A percentile compares a stretch with the other conserved stretches of the same genome.
phyloP scores from a whole-genome alignment of 2,797 vertebrate species.

The Falco naumanni region DNA sequence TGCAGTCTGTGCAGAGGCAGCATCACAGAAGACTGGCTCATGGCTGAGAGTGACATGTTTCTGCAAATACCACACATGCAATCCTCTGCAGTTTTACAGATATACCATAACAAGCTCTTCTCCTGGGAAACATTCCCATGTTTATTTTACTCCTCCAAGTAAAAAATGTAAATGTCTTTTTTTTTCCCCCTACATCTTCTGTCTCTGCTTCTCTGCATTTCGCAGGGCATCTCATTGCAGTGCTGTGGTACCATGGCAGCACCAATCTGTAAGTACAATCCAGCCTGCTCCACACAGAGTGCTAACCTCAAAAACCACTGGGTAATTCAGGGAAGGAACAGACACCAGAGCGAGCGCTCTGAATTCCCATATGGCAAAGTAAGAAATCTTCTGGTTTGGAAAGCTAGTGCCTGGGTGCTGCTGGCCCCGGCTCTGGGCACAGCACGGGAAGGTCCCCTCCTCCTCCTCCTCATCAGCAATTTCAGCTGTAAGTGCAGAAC shows the following conservation, averaged over 20 bases:
- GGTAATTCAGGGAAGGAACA: not conserved
- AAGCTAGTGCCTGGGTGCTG: not conserved
- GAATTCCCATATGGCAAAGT: not conserved
- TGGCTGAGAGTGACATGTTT: not conserved
- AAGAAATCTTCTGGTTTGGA: not conserved
- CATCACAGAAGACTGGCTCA: not conserved
- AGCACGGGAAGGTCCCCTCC: not conserved
- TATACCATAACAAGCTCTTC: not conserved
- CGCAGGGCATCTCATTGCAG: not conserved
- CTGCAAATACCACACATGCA: not conserved
- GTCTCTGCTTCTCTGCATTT: not conserved
- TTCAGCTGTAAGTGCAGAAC: not conserved
- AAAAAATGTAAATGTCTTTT: conserved; percentile 21
- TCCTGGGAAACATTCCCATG: conserved; percentile 36
- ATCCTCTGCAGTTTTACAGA: not conserved
- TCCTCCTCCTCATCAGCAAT: not conserved
- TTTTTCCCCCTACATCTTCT: not conserved
- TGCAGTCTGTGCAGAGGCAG: not conserved
- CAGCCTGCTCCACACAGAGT: not conserved
- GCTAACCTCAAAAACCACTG: not conserved
- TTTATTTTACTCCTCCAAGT: conserved; percentile 41
- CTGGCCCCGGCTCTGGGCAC: rapidly evolving
- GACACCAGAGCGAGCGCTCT: not conserved
- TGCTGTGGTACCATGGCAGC: not conserved
- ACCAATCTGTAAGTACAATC: not conserved